Evolutionary conservation across 2,113 vertebrate genomes (phyloP).

Genomic region (Cebidichthys violaceus): DNA sequence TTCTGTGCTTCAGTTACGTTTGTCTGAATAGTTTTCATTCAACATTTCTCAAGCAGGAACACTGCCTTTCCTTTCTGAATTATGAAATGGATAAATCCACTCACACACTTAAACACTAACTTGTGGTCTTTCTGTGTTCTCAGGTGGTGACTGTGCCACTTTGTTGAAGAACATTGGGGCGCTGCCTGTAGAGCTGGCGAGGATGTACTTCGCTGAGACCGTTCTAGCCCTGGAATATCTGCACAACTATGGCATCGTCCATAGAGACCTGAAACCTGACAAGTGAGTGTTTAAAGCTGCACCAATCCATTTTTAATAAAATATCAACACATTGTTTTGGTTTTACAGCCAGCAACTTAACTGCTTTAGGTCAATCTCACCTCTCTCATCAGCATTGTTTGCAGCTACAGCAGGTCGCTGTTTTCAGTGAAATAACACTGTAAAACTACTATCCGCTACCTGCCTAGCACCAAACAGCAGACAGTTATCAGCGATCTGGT

Average conservation of each 20-base stretch:
- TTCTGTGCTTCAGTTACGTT: neutral
- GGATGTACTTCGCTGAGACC: slow-evolving; percentile 95
- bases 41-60: neutral
- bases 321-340: neutral
- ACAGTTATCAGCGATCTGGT: neutral
- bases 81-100: neutral
- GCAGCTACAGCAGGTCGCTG: too few relatives aligned
- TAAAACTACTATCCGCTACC: too few relatives aligned
- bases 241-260: slow-evolving; percentile 96
- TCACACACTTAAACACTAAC: neutral
- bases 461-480: too few relatives aligned
- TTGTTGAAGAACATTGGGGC: slow-evolving; percentile 96
- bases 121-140: slow-evolving; percentile 15
- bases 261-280: slow-evolving; percentile 96
- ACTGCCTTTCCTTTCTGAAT: neutral
- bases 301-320: neutral
- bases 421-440: too few relatives aligned
- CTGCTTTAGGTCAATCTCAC: too few relatives aligned
- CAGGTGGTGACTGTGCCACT: slow-evolving; percentile 95
- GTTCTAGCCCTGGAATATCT: slow-evolving; percentile 94
- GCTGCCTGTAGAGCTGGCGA: slow-evolving; percentile 90
- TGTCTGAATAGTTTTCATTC: slow-evolving; percentile 9
- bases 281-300: slow-evolving; percentile 84
- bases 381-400: too few relatives aligned
- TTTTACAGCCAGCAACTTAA: neutral